Evolutionary conservation across 2,888 invertebrate genomes (phyloP), one percentile per base, ranked within the genome.

Genomic region (Mythimna albipuncta): DNA sequence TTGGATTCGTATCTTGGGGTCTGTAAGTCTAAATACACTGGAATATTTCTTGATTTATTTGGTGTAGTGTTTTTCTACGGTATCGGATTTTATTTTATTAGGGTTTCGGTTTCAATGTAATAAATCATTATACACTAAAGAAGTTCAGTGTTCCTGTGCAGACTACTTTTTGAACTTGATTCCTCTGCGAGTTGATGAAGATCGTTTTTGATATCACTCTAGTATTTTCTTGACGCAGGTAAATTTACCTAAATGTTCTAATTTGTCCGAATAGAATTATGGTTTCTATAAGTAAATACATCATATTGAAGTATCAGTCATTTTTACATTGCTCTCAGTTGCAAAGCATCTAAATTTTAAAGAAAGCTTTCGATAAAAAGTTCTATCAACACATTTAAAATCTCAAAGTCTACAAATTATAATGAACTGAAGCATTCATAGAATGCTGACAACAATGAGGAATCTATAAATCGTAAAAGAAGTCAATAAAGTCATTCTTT

Each of bases 1-100:
- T 80, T 78, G 80, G 78, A 85, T 87, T 76, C 65, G 74, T 84
- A 81, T 87, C 81, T 80, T 68, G 67, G 68, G 68, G 79, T 82
- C 69, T 59, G 64, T 77, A 71, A 55, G 52, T 75, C 69, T 79
- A 64, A 76, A 74, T 74, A 65, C 52, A 67, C 47, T 32, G 47
- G 47, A 16, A 57, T 71, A 47, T 77, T 72, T 77, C 32, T 79
- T 63, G 19, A 61, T 65, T 75, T 74, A 11, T 65, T 72, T 54
- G 47, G 61, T 41, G 66, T 67, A 72, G 64, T 71, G 11, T 71
- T 75, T 63, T 32, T 77, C 19, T 41, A 41, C 41, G 1, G 19
- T 64, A 38, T 47, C 47, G 19, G 47, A 16, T 47, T 47, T 47
- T 47, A 47, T 55, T 55, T 63, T 5, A 54, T 50, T 47, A 54